These are phyloP conservation scores for Eristalis arbustorum DNA, from an alignment of 2,888 invertebrate species.

Conservation along the genomic window DNA sequence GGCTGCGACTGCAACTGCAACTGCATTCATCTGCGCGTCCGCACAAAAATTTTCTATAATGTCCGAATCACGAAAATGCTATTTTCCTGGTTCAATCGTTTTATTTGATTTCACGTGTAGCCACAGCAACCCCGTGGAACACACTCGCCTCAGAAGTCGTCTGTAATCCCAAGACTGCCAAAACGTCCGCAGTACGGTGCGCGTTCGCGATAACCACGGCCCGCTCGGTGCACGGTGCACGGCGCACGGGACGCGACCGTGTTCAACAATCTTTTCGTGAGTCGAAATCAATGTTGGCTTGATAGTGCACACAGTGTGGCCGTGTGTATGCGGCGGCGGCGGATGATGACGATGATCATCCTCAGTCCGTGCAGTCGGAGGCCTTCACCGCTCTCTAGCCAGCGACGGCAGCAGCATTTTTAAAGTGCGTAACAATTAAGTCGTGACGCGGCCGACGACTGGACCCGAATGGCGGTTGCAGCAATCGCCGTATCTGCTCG, in stretches of 20 bases:
- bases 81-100: constrained; percentile 67
- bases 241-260: constrained; percentile 26
- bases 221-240: constrained; percentile 1
- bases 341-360: constrained; percentile 41
- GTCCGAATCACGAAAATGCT: constrained; percentile 69
- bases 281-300: constrained; percentile 61
- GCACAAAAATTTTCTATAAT: constrained; percentile 66
- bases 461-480: constrained; percentile 45
- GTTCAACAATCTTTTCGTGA: constrained; percentile 71
- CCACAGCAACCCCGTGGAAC: constrained; percentile 32
- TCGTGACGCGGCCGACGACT: constrained; percentile 66
- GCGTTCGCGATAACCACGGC: constrained; percentile 1
- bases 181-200: constrained; percentile 21
- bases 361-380: constrained; percentile 1
- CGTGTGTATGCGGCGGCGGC: constrained; percentile 21
- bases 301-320: constrained; percentile 17
- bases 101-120: constrained; percentile 45
- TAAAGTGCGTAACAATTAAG: constrained; percentile 70
- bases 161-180: constrained; percentile 9
- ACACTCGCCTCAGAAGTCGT: background rate
- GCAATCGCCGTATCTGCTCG: constrained; percentile 51
- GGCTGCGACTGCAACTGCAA: background rate
- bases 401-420: background rate
- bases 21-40: constrained; percentile 27
- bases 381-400: constrained; percentile 8